These are phyloP conservation scores for zebrafish (Danio rerio) DNA, from an alignment of 2,113 vertebrate genomes.

Conservation along the genomic window DNA sequence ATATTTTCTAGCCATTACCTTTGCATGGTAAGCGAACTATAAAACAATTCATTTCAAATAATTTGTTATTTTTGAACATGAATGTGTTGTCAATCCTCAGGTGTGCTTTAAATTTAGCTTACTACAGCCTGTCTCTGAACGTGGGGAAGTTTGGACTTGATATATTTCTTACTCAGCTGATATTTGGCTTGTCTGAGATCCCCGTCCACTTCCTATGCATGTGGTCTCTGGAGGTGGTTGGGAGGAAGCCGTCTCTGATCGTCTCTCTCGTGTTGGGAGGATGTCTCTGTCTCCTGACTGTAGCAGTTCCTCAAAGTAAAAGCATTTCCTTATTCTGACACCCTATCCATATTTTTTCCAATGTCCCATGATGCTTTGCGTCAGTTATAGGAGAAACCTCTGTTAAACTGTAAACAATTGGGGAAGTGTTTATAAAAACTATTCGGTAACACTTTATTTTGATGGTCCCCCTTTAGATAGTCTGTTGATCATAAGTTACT, in stretches of 20 bases:
- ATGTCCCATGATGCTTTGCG: no score
- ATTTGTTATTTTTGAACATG: no score
- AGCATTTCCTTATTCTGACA: neutral
- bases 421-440: no score
- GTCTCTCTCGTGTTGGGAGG: slow-evolving; percentile 78
- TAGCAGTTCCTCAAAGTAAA: slow-evolving; percentile 73
- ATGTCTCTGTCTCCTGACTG: slow-evolving; percentile 60
- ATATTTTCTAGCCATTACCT: slow-evolving; percentile 68
- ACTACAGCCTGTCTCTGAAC: slow-evolving; percentile 85
- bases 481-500: no score
- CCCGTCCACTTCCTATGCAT: slow-evolving; percentile 76
- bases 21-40: no score
- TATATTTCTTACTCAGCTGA: slow-evolving; percentile 89
- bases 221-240: slow-evolving; percentile 75
- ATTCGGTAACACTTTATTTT: no score
- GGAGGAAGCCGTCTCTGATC: slow-evolving; percentile 77
- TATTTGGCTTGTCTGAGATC: slow-evolving; percentile 85
- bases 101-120: slow-evolving; percentile 86
- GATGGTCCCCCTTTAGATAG: no score
- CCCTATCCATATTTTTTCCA: no score
- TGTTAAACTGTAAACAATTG: no score
- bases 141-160: slow-evolving; percentile 89
- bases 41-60: no score
- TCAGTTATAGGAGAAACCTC: no score
- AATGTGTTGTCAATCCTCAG: slow-evolving; percentile 68